Conservation (phyloP, 2,113 vertebrate genomes). For the Silurus meridionalis region DNA sequence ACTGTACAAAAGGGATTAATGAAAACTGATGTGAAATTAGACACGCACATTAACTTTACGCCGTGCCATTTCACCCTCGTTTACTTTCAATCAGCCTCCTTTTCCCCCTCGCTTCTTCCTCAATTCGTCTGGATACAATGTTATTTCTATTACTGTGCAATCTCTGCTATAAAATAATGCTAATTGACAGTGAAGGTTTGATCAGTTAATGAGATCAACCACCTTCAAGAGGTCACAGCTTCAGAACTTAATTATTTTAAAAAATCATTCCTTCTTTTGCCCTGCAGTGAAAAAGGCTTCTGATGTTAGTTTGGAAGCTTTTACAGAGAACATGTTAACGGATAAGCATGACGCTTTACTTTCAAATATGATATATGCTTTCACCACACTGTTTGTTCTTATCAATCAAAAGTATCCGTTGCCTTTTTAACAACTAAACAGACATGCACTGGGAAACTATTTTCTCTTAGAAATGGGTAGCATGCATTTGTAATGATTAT, state of each 20-base stretch:
- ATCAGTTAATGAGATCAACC: background rate
- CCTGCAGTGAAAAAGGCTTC: background rate
- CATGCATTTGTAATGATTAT: background rate
- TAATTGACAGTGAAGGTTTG: background rate
- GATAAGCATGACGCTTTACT: background rate
- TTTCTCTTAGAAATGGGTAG: background rate
- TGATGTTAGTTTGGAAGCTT: background rate
- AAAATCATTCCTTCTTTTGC: background rate
- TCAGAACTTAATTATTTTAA: no score
- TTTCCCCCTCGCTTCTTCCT: background rate
- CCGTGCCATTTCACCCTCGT: background rate
- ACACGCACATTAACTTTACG: background rate
- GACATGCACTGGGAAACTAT: background rate
- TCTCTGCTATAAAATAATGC: background rate
- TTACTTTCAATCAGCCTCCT: background rate
- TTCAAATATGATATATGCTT: background rate
- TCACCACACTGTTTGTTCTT: background rate
- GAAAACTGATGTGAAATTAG: background rate
- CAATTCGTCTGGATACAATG: background rate
- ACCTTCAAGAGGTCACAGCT: background rate
- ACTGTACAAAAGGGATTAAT: slow-evolving; percentile 10
- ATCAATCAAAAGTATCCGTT: background rate
- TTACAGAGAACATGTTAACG: background rate
- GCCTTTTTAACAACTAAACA: background rate
- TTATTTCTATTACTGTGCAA: background rate